Conservation (phyloP, 2,113 vertebrate species). For the Pangasianodon gigas region DNA sequence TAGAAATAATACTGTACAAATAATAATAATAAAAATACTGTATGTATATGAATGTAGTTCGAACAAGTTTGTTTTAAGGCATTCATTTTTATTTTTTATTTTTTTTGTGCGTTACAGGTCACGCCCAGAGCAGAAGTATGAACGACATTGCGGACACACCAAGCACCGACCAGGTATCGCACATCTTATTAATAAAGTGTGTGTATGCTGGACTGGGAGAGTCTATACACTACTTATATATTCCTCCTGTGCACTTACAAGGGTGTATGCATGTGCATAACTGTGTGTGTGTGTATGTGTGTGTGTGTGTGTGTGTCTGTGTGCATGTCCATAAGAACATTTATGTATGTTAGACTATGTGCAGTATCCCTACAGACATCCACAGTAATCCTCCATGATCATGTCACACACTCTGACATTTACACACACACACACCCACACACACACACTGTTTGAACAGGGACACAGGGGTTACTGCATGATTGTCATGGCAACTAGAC, state of each 20-base stretch:
- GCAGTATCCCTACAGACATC: neutral
- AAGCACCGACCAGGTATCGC: constrained; percentile 87
- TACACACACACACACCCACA: neutral
- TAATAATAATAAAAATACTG: too few species aligned
- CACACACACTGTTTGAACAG: neutral
- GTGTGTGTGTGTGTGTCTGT: constrained; percentile 6
- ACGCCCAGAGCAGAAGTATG: constrained; percentile 93
- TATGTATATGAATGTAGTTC: neutral
- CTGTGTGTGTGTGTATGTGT: constrained; percentile 8
- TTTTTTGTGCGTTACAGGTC: constrained; percentile 71
- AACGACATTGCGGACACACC: constrained; percentile 90
- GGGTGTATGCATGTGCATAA: neutral
- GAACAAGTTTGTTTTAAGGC: neutral
- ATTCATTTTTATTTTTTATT: too few species aligned
- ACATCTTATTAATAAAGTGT: neutral
- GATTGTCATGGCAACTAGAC: constrained; percentile 14
- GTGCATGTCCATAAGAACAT: neutral
- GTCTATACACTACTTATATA: neutral
- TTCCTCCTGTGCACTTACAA: neutral
- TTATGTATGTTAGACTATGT: neutral
- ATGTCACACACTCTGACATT: constrained; percentile 4
- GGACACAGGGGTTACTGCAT: neutral
- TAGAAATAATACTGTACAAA: neutral
- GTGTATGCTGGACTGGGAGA: neutral
- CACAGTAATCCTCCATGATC: neutral